These are phyloP conservation scores for Enteromius fasciolatus DNA, from an alignment of 2,797 vertebrate species.

Conservation along the genomic window DNA sequence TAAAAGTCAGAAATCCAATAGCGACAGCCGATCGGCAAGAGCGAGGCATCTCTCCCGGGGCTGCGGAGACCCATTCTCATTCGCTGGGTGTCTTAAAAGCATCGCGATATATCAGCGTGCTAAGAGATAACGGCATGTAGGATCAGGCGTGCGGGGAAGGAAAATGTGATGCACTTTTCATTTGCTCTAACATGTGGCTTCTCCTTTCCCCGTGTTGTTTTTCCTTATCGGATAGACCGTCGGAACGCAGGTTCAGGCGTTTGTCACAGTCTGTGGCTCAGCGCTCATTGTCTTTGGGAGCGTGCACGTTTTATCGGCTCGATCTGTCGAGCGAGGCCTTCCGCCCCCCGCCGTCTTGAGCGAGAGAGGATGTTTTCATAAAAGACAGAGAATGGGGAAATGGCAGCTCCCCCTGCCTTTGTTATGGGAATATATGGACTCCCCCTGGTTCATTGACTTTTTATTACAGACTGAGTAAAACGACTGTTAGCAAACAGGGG, in stretches of 20 bases:
- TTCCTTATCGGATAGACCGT: slow-evolving; percentile 75
- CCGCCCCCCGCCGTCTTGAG: slow-evolving; percentile 60
- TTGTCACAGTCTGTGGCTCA: slow-evolving; percentile 76
- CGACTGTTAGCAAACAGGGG: slow-evolving; percentile 79
- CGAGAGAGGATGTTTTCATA: slow-evolving; percentile 68
- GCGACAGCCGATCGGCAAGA: slow-evolving; percentile 77
- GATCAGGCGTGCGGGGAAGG: slow-evolving; percentile 68
- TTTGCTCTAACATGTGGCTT: slow-evolving; percentile 64
- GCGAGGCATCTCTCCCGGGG: slow-evolving; percentile 76
- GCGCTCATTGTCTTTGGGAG: slow-evolving; percentile 62
- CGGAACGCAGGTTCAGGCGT: slow-evolving; percentile 70
- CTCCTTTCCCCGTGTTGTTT: slow-evolving; percentile 69
- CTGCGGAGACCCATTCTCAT: slow-evolving; percentile 69
- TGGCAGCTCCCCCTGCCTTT: slow-evolving; percentile 76
- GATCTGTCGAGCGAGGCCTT: slow-evolving; percentile 50
- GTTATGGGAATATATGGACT: slow-evolving; percentile 84
- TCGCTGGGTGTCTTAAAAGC: slow-evolving; percentile 77
- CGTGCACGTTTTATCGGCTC: slow-evolving; percentile 63
- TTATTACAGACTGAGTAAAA: slow-evolving; percentile 88
- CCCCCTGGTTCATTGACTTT: slow-evolving; percentile 90
- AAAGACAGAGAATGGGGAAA: slow-evolving; percentile 68
- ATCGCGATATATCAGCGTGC: slow-evolving; percentile 79
- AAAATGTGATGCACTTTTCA: slow-evolving; percentile 74
- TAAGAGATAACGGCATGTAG: slow-evolving; percentile 78
- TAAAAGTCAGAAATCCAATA: slow-evolving; percentile 86